phyloP scores from a whole-genome alignment of 2,888 invertebrate genomes.

The Cheilosia pagana region DNA sequence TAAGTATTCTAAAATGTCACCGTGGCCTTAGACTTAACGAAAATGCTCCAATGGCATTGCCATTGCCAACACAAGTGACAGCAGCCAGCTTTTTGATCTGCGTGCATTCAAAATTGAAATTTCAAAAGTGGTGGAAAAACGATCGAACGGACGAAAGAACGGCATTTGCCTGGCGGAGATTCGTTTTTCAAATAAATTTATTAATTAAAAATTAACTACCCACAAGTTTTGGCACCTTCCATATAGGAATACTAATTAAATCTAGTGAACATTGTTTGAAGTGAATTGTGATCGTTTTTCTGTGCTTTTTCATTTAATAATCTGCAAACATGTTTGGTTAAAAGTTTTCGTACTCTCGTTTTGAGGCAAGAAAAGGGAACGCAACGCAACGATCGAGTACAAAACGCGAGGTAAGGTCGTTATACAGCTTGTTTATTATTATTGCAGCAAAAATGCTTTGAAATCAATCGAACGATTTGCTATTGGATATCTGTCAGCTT shows the following conservation, averaged over 20 bases:
- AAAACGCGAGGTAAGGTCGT: slow-evolving; percentile 47
- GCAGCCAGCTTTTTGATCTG: slow-evolving; percentile 34
- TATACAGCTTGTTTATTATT: too few species aligned
- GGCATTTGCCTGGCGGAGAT: slow-evolving; percentile 56
- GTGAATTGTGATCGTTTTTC: slow-evolving; percentile 46
- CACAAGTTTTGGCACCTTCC: background rate
- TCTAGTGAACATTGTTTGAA: background rate
- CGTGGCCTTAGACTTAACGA: slow-evolving; percentile 48
- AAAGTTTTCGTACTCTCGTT: slow-evolving; percentile 8
- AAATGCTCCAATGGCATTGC: slow-evolving; percentile 38
- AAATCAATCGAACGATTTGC: background rate
- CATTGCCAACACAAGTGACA: slow-evolving; percentile 66
- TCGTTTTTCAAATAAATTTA: slow-evolving; percentile 26
- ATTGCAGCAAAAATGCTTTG: too few species aligned
- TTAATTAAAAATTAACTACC: slow-evolving; percentile 7
- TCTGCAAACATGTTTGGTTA: slow-evolving; percentile 42
- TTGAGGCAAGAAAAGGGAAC: slow-evolving; percentile 7
- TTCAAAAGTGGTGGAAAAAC: slow-evolving; percentile 68
- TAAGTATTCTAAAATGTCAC: slow-evolving; percentile 5
- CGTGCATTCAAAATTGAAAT: slow-evolving; percentile 60
- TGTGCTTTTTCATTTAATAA: slow-evolving; percentile 17
- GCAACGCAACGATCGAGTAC: background rate
- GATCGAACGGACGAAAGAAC: slow-evolving; percentile 72
- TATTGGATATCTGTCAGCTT: background rate
- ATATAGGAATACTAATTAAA: slow-evolving; percentile 4